Evolutionary conservation across 2,888 invertebrate species (phyloP).

Genomic region (Drosophila lutescens): DNA sequence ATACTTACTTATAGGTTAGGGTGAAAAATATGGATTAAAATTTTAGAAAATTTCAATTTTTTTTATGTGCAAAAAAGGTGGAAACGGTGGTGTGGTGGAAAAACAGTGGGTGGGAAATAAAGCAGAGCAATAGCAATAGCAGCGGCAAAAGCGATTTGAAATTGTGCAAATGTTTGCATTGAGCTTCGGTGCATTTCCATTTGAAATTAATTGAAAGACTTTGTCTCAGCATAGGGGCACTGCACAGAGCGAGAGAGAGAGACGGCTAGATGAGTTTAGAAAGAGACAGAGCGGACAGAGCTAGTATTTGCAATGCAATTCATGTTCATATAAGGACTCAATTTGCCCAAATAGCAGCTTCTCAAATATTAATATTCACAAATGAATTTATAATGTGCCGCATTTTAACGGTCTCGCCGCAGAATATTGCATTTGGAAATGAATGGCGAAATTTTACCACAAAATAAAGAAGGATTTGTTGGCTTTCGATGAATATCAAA

Average conservation of each 20-base stretch:
- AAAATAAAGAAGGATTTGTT: not conserved
- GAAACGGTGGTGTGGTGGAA: not conserved
- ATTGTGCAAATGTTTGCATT: conserved; percentile 51
- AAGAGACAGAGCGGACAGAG: conserved; percentile 8
- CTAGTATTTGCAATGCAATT: conserved; percentile 18
- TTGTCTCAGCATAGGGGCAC: conserved; percentile 16
- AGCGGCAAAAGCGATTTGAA: conserved; percentile 40
- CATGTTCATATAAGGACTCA: conserved; percentile 12
- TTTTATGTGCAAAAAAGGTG: not conserved
- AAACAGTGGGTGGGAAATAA: conserved; percentile 8
- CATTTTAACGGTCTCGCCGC: not conserved
- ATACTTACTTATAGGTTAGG: no score
- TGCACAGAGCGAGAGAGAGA: not conserved
- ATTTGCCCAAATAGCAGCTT: conserved; percentile 17
- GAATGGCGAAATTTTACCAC: not conserved
- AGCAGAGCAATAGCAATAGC: conserved; percentile 9
- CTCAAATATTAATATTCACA: conserved; percentile 32
- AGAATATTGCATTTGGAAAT: not conserved
- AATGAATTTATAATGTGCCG: conserved; percentile 20
- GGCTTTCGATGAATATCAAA: no score
- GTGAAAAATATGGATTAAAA: no score
- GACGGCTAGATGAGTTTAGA: not conserved
- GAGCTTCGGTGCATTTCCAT: conserved; percentile 47
- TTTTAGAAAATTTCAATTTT: not conserved
- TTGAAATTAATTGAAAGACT: conserved; percentile 48